Evolutionary conservation across 2,113 vertebrate species (phyloP).

Genomic region (Psittacula cyanocephala): DNA sequence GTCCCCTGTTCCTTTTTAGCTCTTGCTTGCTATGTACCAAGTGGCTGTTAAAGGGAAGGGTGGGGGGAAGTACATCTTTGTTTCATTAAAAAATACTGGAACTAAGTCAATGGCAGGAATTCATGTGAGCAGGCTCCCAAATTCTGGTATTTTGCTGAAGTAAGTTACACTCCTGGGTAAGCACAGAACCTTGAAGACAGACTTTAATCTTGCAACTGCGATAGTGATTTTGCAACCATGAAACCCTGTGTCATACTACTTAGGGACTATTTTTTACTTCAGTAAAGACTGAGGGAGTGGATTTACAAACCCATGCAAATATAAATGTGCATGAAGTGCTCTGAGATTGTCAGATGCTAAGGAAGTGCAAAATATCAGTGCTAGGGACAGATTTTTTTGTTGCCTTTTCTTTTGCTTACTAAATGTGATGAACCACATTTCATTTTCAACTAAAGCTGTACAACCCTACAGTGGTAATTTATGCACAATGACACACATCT

Average conservation of each 20-base stretch:
- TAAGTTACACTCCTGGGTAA: not conserved
- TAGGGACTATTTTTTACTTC: not conserved
- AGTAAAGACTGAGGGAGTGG: not conserved
- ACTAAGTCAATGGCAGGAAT: not conserved
- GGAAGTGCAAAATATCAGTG: slow-evolving; percentile 13
- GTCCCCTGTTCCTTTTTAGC: too few species aligned
- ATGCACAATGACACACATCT: slow-evolving; percentile 1
- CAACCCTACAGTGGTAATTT: not conserved
- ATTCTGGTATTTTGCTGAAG: not conserved
- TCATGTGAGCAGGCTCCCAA: not conserved
- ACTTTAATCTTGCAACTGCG: not conserved
- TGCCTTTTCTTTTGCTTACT: not conserved
- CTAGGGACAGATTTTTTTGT: not conserved
- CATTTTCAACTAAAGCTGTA: not conserved
- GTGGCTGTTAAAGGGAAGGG: too few species aligned
- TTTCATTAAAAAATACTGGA: not conserved
- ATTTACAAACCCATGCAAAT: not conserved
- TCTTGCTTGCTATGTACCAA: too few species aligned
- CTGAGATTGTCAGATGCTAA: not conserved
- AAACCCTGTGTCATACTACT: not conserved
- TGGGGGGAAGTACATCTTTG: not conserved
- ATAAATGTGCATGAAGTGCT: slow-evolving; percentile 14
- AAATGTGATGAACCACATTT: not conserved
- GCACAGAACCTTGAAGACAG: not conserved
- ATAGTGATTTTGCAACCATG: not conserved